Base-by-base conservation (phyloP, 2,888 invertebrate species). In the Cecidostiba fungosa region DNA sequence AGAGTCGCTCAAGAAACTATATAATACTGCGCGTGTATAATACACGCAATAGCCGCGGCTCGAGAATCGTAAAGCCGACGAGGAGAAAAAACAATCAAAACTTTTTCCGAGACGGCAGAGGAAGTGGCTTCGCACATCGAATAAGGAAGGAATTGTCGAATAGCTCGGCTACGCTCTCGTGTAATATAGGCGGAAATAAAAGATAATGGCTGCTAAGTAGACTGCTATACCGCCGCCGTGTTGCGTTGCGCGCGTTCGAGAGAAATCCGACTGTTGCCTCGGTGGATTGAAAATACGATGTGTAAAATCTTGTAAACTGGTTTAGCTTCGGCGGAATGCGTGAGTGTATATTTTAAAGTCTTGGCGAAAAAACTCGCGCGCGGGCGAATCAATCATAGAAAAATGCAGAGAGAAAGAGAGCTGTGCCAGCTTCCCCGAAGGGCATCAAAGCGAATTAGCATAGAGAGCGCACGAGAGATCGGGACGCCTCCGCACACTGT, bases 331-430 rank as follows among this genome's bases (percentile, higher is more conserved):
- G n/a, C n/a, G 19, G 6, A 59, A 59, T 59, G n/a, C n/a, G n/a
- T 19, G 50, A 3, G 50, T 0, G 19, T 19, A 50, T n/a, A 19
- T 50, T 19, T 16, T 5, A 19, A 19, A 50, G 19, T 62, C 62
- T 3, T 23, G 8, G n/a, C 62, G n/a, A n/a, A 23, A 10, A n/a
- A 62, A 8, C 23, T 26, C 26, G 10, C n/a, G 8, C 5, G 10
- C n/a, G n/a, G 29, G 16, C 23, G 39, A 69, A 76, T 82, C 76
- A 69, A 82, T 82, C 82, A 82, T 82, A 77, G 82, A 82, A 77
- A 77, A 82, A 82, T 82, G 82, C 54, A 39, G 70, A n/a, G 23
- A n/a, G 19, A 19, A 16, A 3, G 19, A 2, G n/a, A n/a, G 32
- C 29, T 16, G 12, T 12, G 16, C 23, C n/a, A n/a, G n/a, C n/a